Conservation (phyloP, 2,797 vertebrate species). For the Crenuchus spilurus region DNA sequence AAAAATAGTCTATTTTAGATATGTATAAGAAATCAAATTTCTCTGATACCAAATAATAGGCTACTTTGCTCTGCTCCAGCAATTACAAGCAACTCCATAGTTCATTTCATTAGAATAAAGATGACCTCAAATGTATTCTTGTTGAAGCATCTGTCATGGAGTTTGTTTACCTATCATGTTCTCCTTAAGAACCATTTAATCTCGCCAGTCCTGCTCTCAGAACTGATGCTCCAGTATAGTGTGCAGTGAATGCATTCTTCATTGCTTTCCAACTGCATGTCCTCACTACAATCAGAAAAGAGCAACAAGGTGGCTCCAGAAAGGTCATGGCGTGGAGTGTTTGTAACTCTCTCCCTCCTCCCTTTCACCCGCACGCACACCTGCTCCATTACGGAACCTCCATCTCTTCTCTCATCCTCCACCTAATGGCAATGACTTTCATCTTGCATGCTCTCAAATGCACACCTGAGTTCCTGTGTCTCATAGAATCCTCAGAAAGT, state of each 20-base stretch:
- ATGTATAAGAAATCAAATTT: too few species aligned
- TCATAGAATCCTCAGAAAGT: slow-evolving; percentile 20
- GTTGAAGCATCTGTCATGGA: too few species aligned
- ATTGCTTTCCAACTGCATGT: slow-evolving; percentile 1
- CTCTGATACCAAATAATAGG: too few species aligned
- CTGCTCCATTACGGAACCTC: slow-evolving; percentile 56
- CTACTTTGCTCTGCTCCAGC: too few species aligned
- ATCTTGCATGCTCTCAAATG: slow-evolving; percentile 45
- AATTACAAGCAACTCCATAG: too few species aligned
- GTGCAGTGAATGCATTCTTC: slow-evolving; percentile 22
- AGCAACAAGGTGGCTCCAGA: slow-evolving; percentile 29
- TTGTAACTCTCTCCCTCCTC: slow-evolving; percentile 35
- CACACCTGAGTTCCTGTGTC: slow-evolving; percentile 45
- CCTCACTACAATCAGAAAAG: neutral
- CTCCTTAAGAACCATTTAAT: too few species aligned
- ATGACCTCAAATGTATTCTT: too few species aligned
- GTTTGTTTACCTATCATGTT: too few species aligned
- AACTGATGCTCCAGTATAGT: neutral
- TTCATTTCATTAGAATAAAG: too few species aligned
- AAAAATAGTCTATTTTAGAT: too few species aligned
- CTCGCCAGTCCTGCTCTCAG: neutral
- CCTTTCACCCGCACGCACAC: slow-evolving; percentile 22
- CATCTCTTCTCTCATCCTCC: slow-evolving; percentile 36
- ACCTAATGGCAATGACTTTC: slow-evolving; percentile 47
- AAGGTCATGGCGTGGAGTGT: slow-evolving; percentile 50